These are phyloP conservation scores for Meiosimyza decipiens DNA, from an alignment of 2,888 invertebrate genomes.

Conservation along the genomic window DNA sequence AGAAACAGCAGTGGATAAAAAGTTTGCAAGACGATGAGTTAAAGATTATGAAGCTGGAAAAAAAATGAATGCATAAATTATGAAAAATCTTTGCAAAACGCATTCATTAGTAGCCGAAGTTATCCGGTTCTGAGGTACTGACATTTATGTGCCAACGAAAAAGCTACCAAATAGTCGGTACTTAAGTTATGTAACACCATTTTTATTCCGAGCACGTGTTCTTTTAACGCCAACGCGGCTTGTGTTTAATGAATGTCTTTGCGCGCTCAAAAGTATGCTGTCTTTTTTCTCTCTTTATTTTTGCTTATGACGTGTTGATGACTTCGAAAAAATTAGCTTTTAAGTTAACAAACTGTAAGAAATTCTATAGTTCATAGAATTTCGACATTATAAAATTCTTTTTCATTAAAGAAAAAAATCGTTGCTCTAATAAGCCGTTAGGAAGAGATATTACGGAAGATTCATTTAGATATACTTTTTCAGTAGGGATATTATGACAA, in stretches of 20 bases:
- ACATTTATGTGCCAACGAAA: no score
- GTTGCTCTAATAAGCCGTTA: no score
- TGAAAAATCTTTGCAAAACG: neutral
- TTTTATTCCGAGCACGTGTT: no score
- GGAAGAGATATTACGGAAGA: no score
- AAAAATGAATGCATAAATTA: neutral
- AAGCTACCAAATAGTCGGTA: neutral
- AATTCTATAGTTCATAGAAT: no score
- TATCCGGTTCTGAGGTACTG: no score
- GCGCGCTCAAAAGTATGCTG: neutral
- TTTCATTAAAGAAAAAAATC: no score
- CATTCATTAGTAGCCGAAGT: neutral
- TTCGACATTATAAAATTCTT: no score
- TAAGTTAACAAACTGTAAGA: neutral
- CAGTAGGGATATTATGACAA: no score
- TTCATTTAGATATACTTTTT: no score
- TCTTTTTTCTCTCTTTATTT: no score
- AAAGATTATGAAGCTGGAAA: neutral
- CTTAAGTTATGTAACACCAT: neutral
- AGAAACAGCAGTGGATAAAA: neutral
- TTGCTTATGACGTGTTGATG: constrained; percentile 1
- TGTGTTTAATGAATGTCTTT: neutral
- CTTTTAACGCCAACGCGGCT: no score
- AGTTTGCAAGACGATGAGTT: neutral
- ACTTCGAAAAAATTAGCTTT: neutral